phyloP scores from a whole-genome alignment of 2,113 vertebrate genomes.

The Chiloscyllium plagiosum region DNA sequence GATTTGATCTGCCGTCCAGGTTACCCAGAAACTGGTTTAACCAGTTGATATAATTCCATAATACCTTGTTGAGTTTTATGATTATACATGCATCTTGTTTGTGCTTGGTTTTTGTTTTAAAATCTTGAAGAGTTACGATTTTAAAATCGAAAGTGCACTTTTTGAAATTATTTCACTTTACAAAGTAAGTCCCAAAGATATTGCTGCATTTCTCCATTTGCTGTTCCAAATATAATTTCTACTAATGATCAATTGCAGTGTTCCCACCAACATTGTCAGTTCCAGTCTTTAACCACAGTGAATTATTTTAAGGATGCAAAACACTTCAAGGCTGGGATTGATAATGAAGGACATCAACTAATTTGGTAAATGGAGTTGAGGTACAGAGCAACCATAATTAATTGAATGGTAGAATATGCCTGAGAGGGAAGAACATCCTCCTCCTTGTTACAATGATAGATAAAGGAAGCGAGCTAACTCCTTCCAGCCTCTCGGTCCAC shows the following conservation, averaged over 20 bases:
- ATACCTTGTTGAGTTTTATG: neutral
- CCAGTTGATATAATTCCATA: neutral
- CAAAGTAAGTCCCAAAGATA: neutral
- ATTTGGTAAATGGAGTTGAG: neutral
- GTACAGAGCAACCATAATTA: neutral
- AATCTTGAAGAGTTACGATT: neutral
- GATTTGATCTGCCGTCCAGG: neutral
- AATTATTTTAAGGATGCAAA: neutral
- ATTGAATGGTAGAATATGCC: neutral
- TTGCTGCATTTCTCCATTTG: neutral
- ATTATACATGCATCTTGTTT: neutral
- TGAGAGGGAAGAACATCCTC: neutral
- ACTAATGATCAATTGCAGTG: neutral
- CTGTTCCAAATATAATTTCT: neutral
- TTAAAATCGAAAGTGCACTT: neutral
- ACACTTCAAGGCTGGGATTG: neutral
- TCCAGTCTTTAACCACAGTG: neutral
- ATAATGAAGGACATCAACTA: neutral
- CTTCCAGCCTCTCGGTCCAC: too few relatives aligned
- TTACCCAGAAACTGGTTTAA: neutral
- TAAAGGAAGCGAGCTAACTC: neutral
- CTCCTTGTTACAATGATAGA: neutral
- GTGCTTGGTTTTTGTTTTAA: neutral
- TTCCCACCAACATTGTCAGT: neutral
- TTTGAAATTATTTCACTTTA: neutral